phyloP scores from a whole-genome alignment of 2,797 vertebrate species.

The Geotria australis region DNA sequence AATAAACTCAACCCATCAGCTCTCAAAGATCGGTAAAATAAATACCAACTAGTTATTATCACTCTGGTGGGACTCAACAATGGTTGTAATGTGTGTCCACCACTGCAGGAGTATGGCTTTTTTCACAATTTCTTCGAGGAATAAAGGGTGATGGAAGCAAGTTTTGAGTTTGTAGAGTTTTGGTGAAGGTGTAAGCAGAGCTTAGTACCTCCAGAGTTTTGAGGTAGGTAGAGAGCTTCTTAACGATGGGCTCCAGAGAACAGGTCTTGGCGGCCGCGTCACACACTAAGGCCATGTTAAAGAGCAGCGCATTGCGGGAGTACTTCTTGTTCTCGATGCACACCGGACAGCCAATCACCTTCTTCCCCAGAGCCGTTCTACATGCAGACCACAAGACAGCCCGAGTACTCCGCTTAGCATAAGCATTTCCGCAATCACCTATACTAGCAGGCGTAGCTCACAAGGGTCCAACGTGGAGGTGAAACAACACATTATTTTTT shows the following conservation, averaged over 20 bases:
- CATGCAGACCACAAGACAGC: conserved; percentile 1
- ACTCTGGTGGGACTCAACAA: no score
- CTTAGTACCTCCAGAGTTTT: conserved; percentile 69
- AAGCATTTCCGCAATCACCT: no score
- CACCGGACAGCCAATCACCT: conserved; percentile 79
- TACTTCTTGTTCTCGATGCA: conserved; percentile 98
- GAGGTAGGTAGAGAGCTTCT: conserved; percentile 84
- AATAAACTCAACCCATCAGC: no score
- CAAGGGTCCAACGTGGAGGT: neutral
- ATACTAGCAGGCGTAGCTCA: neutral
- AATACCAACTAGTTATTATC: no score
- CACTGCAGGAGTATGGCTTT: no score
- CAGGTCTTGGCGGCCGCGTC: conserved; percentile 70
- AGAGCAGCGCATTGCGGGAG: conserved; percentile 71
- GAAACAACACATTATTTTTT: neutral
- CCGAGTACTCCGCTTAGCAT: no score
- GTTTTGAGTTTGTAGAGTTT: no score
- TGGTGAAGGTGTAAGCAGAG: no score
- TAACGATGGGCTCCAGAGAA: conserved; percentile 74
- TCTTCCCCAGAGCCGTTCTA: conserved; percentile 92
- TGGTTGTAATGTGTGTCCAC: no score
- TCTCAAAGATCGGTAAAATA: no score
- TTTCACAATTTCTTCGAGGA: no score
- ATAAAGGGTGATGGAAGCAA: no score
- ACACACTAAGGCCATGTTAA: conserved; percentile 81